These are phyloP conservation scores for Stratiolaelaps scimitus DNA, from an alignment of 1,140 invertebrate species.

Conservation along the genomic window DNA sequence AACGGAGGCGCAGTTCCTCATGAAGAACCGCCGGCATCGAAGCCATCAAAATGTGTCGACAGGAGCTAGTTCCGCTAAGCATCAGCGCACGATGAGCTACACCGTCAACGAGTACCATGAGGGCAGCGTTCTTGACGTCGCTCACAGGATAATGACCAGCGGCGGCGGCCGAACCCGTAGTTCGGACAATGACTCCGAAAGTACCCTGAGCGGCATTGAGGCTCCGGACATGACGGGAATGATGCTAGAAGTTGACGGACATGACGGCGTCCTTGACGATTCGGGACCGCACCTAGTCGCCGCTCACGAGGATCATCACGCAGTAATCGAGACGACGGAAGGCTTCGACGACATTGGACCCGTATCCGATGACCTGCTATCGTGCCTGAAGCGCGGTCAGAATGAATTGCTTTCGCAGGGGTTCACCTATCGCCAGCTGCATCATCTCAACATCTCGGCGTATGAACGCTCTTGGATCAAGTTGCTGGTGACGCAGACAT, in stretches of 20 bases:
- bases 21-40: not conserved
- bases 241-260: not conserved
- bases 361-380: not conserved
- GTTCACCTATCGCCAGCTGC: slow-evolving; percentile 5
- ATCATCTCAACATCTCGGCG: slow-evolving; percentile 3
- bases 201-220: not conserved
- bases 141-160: no score
- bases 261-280: not conserved
- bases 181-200: slow-evolving; percentile 13
- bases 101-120: no score
- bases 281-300: not conserved
- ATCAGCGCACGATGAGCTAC: no score
- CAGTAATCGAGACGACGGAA: no score
- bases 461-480: slow-evolving; percentile 26
- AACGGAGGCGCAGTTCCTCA: slow-evolving; percentile 10
- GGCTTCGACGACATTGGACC: no score
- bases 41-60: no score
- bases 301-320: no score
- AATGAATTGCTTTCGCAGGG: not conserved
- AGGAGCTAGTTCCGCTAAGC: no score
- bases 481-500: not conserved
- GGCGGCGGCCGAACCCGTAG: not conserved
- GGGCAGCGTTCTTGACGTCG: no score
- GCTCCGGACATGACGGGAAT: slow-evolving; percentile 6
- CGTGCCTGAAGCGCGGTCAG: slow-evolving; percentile 15